phyloP scores from a whole-genome alignment of 2,888 invertebrate species.

The Lasioglossum pauxillum region DNA sequence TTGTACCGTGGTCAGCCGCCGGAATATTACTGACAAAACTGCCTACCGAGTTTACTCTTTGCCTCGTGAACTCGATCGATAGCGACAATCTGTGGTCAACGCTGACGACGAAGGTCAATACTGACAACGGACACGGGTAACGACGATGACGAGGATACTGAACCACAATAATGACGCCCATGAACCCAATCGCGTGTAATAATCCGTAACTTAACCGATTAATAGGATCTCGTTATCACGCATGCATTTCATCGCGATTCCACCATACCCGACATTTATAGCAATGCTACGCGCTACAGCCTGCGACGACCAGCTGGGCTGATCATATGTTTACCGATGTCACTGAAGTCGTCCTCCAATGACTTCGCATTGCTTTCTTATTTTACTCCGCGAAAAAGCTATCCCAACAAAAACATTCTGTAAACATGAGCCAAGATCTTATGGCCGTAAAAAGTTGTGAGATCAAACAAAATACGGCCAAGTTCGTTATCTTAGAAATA shows the following conservation, averaged over 20 bases:
- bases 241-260: slow-evolving; percentile 22
- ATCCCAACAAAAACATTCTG: no score
- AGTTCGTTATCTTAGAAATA: no score
- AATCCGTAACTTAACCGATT: slow-evolving; percentile 79
- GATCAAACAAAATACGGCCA: no score
- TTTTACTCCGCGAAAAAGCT: neutral
- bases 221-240: slow-evolving; percentile 64
- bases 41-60: slow-evolving; percentile 63
- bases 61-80: slow-evolving; percentile 47
- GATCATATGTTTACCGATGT: neutral
- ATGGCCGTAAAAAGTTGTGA: no score
- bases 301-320: neutral
- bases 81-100: slow-evolving; percentile 54
- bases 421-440: no score
- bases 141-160: slow-evolving; percentile 47
- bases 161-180: slow-evolving; percentile 64
- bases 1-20: slow-evolving; percentile 75
- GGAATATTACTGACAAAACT: slow-evolving; percentile 76
- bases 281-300: neutral
- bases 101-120: slow-evolving; percentile 60
- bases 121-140: slow-evolving; percentile 27
- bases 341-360: neutral
- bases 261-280: neutral
- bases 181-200: slow-evolving; percentile 68
- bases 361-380: neutral